Base-by-base conservation (phyloP, 2,888 invertebrate genomes). In the Pherbina coryleti region DNA sequence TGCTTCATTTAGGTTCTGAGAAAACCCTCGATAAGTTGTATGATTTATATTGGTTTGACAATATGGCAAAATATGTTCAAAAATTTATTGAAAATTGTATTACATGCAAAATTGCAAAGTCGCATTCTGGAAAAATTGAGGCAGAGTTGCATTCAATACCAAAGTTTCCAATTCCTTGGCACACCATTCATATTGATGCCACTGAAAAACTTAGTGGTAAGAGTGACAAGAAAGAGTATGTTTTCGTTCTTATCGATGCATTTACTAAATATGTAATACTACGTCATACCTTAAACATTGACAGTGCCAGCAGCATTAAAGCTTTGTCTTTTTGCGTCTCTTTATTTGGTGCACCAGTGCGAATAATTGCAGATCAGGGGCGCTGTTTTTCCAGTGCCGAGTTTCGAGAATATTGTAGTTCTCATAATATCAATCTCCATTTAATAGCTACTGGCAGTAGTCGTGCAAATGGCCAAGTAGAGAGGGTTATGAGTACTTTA, bases 81-180 rank as follows among this genome's bases (percentile, higher is more conserved):
- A 53, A 53, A 53, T 53, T 19, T 53, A 53, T 53, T 19, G 53
- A 37, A 17, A 53, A 53, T n/a, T 53, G 53, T 53, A 19, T 53
- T 19, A 53, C 53, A 37, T 37, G 37, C 8, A 37, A 37, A 37
- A 37, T 37, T 37, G 37, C 37, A 5, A 37, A 37, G 7, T 53
- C 53, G 17, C 53, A 53, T 19, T 53, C 53, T 3, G 53, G 17
- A 3, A 53, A 53, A 53, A 19, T 53, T 53, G 53, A 53, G 53
- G 53, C 53, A 17, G 53, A 53, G 37, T 53, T 53, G 53, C 80
- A 85, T 77, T 64, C 79, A 8, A 83, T 83, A 25, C 78, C 82
- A 49, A 79, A 81, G 71, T 66, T 78, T 67, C 51, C 76, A 22
- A 76, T 83, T 74, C 81, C 84, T 66, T 76, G 80, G 77, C 62